Base-by-base conservation (phyloP, 2,888 invertebrate genomes). In the Cyaniris semiargus region DNA sequence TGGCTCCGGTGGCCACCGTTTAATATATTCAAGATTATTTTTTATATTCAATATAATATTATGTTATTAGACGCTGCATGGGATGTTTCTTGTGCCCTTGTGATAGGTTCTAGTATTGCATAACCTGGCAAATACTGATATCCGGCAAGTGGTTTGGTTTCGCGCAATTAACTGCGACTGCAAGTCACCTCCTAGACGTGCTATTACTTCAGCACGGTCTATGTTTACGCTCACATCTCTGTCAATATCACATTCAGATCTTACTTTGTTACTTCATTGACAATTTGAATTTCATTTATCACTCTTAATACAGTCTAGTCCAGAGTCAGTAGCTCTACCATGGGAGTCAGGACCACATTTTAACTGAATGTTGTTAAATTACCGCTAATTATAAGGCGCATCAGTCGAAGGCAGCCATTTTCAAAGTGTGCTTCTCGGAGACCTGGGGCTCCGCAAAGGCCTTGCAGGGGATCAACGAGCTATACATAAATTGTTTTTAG, bases 21-120 rank as follows among this genome's bases (percentile, higher is more conserved):
- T 78, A 82, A 83, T 86, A 85, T 86, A 86, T 84, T 75, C 76
- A 58, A 79, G 72, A 75, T 79, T 79, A 79, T 83, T 85, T 84
- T 84, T 85, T 82, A 77, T 80, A 76, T 75, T 58, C 78, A 72
- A 76, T 70, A 82, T 80, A 79, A 74, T 48, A 78, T 77, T 76
- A 78, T 70, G 80, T 81, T 77, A 79, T 18, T 53, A 70, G 15
- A 18, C 60, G 18, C 8, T 31, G 8, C 21, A 38, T 21, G 31
- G 34, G 56, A 44, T 78, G 34, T 58, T 70, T 72, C 56, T 48
- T 78, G 76, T 44, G 13, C 13, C 8, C 23, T 75, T 10, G 70
- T 23, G n/a, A 15, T 44, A 78, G 56, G 74, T 48, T 56, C 70
- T n/a, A 70, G 23, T 58, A 70, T 78, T 13, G 38, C 56, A 23